These are phyloP conservation scores for Amphiduros pacificus DNA, from an alignment of 2,888 invertebrate species.

Conservation along the genomic window DNA sequence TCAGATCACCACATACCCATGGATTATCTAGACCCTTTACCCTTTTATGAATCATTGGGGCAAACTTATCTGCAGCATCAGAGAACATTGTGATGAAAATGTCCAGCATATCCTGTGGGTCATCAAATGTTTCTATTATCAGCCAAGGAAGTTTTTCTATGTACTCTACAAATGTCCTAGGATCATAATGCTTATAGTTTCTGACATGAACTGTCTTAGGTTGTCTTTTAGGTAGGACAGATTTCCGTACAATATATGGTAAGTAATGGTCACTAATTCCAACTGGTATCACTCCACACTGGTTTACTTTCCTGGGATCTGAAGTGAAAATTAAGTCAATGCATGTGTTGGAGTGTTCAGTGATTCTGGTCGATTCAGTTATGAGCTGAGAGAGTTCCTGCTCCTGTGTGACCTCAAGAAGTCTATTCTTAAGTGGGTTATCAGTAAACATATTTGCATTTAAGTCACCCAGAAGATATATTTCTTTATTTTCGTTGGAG, in stretches of 20 bases:
- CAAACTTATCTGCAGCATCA: background rate
- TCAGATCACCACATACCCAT: background rate
- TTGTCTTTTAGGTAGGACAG: background rate
- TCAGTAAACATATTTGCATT: too few species aligned
- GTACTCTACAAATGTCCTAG: background rate
- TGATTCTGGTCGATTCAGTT: background rate
- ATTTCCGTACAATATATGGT: background rate
- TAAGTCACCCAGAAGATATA: too few species aligned
- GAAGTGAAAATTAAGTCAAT: background rate
- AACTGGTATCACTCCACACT: background rate
- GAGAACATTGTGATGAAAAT: background rate
- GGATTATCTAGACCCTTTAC: background rate
- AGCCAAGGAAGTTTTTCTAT: background rate
- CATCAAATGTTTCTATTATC: background rate
- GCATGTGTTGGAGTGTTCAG: background rate
- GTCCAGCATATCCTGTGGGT: slow-evolving; percentile 1
- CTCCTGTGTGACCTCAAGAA: too few species aligned
- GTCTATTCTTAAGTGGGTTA: too few species aligned
- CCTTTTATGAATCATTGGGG: slow-evolving; percentile 1
- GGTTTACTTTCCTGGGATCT: background rate
- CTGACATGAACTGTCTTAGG: background rate
- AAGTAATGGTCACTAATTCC: background rate
- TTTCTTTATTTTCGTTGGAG: too few species aligned
- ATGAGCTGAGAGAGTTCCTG: too few species aligned
- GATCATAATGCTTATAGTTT: background rate